A percentile compares a stretch with the other conserved stretches of the same genome.
Evolutionary conservation across 2,797 vertebrate species (phyloP).

Genomic region (Cossypha heuglini): DNA sequence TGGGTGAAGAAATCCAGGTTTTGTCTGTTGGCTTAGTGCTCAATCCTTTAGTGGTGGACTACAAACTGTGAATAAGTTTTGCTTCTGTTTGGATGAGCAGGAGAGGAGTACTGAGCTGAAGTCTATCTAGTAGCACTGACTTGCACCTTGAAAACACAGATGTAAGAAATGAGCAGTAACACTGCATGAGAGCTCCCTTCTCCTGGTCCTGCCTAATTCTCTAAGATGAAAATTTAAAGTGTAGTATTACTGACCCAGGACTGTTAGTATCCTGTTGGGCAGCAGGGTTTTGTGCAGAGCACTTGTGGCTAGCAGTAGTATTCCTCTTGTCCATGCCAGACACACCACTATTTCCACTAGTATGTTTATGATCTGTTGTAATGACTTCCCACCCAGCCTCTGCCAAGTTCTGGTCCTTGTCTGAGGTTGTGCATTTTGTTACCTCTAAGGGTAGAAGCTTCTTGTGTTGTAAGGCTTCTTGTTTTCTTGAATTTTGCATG

Average conservation of each 20-base stretch:
- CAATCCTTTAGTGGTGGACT: background rate
- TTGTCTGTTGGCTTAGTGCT: background rate
- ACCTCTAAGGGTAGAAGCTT: background rate
- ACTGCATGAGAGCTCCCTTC: background rate
- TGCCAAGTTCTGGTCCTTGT: background rate
- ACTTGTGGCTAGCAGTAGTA: background rate
- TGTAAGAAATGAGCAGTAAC: background rate
- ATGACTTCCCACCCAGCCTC: background rate
- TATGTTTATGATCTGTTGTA: background rate
- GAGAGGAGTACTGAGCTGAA: background rate
- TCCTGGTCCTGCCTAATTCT: background rate
- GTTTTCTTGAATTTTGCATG: background rate
- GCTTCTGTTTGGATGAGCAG: background rate
- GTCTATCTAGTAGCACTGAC: background rate
- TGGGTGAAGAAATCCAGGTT: background rate
- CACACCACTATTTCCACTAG: background rate
- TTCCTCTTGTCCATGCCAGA: background rate
- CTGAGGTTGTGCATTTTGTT: background rate
- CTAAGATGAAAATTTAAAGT: background rate
- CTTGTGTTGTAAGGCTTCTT: background rate
- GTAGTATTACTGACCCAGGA: accelerated
- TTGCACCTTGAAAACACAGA: background rate
- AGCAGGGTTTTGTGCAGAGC: background rate
- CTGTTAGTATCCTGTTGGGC: background rate
- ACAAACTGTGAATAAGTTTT: background rate